These are phyloP conservation scores for Aphidius colemani DNA, from an alignment of 2,888 invertebrate species.

Conservation along the genomic window DNA sequence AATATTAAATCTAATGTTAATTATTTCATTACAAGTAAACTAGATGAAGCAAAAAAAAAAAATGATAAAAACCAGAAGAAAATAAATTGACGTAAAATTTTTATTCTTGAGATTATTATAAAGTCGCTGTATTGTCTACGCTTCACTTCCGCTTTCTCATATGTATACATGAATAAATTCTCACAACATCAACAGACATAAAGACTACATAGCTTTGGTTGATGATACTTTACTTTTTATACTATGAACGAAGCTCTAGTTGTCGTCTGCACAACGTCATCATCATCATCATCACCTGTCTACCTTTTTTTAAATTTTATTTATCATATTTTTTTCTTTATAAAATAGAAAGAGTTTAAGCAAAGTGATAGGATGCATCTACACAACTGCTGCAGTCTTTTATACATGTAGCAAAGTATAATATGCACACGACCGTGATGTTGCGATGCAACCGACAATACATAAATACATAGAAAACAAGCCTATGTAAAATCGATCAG, in stretches of 20 bases:
- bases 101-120: too few relatives aligned
- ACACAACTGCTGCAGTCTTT: constrained; percentile 6
- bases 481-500: constrained; percentile 17
- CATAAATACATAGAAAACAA: not conserved
- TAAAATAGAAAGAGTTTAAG: too few relatives aligned
- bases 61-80: too few relatives aligned
- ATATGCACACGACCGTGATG: constrained; percentile 22
- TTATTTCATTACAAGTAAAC: too few relatives aligned
- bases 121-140: too few relatives aligned
- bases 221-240: not conserved
- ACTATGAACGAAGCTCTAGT: too few relatives aligned
- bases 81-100: too few relatives aligned
- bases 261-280: not conserved
- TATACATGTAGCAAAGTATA: constrained; percentile 13
- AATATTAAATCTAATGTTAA: too few relatives aligned
- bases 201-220: constrained; percentile 4
- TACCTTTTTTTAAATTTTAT: too few relatives aligned
- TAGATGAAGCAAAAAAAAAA: too few relatives aligned
- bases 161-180: not conserved
- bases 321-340: too few relatives aligned
- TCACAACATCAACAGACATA: not conserved
- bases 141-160: not conserved
- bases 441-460: constrained; percentile 10
- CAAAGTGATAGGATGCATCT: not conserved
- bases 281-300: constrained; percentile 7